A percentile compares a stretch with the other conserved stretches of the same genome.
Evolutionary conservation across 2,888 invertebrate genomes (phyloP).

Genomic region (Polyommatus iphigenia): DNA sequence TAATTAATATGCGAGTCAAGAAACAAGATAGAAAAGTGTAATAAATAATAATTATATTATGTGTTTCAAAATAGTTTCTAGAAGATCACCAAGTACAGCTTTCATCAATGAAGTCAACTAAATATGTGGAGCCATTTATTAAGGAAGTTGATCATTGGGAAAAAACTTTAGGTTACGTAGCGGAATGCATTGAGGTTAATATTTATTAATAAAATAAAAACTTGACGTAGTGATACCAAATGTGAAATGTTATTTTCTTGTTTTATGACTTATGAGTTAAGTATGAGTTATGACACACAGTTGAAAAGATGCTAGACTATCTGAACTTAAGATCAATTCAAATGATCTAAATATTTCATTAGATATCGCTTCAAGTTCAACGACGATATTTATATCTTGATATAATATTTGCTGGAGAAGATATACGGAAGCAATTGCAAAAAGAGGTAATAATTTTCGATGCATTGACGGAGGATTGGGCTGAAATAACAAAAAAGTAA

Average conservation of each 20-base stretch:
- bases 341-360: slow-evolving; percentile 10
- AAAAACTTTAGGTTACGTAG: slow-evolving; percentile 88
- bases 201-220: neutral
- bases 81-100: slow-evolving; percentile 93
- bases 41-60: neutral
- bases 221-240: no score
- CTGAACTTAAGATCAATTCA: neutral
- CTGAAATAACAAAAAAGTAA: slow-evolving; percentile 81
- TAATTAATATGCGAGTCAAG: no score
- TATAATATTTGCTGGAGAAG: slow-evolving; percentile 93
- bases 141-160: slow-evolving; percentile 93
- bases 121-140: slow-evolving; percentile 92
- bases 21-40: neutral
- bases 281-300: no score
- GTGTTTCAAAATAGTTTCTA: slow-evolving; percentile 66
- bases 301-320: no score
- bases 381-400: slow-evolving; percentile 92
- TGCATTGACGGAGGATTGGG: slow-evolving; percentile 85
- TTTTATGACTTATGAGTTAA: no score
- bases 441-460: slow-evolving; percentile 88
- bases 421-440: slow-evolving; percentile 91
- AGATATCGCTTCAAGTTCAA: slow-evolving; percentile 88
- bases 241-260: no score
- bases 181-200: slow-evolving; percentile 87
- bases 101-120: slow-evolving; percentile 92